Percentiles rank a stretch among this genome's conserved stretches.
Evolutionary conservation across 2,113 vertebrate genomes (phyloP).

Genomic region (Emydura subglobosa): DNA sequence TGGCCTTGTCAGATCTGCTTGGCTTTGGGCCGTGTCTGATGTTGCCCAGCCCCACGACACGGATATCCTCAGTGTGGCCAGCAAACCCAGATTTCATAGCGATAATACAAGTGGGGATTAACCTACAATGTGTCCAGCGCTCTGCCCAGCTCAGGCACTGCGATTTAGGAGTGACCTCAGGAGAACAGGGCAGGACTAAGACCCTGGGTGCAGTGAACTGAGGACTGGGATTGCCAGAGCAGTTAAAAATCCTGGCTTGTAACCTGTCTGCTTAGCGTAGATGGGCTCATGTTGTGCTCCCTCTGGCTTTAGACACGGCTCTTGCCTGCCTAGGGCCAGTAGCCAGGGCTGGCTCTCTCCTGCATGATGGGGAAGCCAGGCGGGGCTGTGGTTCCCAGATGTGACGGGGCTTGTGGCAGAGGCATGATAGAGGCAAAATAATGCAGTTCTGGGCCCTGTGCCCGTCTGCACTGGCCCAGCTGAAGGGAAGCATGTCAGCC

Average conservation of each 20-base stretch:
- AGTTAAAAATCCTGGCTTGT: neutral
- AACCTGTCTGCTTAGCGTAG: neutral
- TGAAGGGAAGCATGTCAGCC: neutral
- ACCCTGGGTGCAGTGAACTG: neutral
- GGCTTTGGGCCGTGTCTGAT: neutral
- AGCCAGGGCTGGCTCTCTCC: neutral
- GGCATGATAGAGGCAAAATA: no score
- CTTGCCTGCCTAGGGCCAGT: neutral
- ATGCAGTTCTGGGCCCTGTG: neutral
- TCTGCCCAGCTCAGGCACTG: neutral
- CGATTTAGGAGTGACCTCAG: neutral
- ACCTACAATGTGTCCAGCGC: neutral
- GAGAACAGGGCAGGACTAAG: slow-evolving; percentile 55
- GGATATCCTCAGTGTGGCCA: neutral
- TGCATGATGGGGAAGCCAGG: neutral
- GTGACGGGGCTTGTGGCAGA: neutral
- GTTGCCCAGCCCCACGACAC: neutral
- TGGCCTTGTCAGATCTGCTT: neutral
- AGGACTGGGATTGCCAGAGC: neutral
- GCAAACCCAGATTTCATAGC: neutral
- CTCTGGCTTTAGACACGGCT: no score
- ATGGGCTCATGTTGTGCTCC: no score
- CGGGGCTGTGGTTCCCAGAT: no score
- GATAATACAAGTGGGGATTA: neutral
- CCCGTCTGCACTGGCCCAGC: neutral